These are phyloP conservation scores for Phasia obesa DNA, from an alignment of 2,888 invertebrate genomes.

Conservation along the genomic window DNA sequence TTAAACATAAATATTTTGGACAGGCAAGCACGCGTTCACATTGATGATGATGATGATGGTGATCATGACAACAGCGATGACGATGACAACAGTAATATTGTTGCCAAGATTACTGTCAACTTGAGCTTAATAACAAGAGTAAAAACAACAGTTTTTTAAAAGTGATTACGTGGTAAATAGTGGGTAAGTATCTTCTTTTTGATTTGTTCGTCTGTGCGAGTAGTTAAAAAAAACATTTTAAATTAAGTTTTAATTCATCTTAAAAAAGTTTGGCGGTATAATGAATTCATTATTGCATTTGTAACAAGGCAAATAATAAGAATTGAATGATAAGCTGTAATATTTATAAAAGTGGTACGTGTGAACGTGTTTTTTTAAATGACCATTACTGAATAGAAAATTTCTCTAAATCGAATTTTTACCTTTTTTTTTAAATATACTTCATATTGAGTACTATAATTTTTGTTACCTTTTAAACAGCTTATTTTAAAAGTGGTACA, in stretches of 20 bases:
- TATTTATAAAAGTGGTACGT: no score
- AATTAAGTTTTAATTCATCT: conserved; percentile 4
- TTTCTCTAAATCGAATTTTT: no score
- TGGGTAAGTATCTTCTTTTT: conserved; percentile 30
- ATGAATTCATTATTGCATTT: background rate
- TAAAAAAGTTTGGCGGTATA: background rate
- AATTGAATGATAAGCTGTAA: no score
- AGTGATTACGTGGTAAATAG: conserved; percentile 61
- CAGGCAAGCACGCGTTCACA: conserved; percentile 54
- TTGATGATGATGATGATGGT: conserved; percentile 42
- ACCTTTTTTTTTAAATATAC: no score
- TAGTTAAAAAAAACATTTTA: conserved; percentile 21
- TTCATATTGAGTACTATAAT: no score
- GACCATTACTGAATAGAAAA: no score
- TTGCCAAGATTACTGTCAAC: conserved; percentile 55
- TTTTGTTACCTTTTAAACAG: no score
- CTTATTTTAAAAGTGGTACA: no score
- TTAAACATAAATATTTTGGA: conserved; percentile 56
- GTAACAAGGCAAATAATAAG: background rate
- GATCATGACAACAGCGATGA: conserved; percentile 26
- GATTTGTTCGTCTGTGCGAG: background rate
- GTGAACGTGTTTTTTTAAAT: no score
- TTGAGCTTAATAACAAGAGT: conserved; percentile 38
- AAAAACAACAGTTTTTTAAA: no score
- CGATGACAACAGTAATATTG: conserved; percentile 27